Conservation (phyloP, 1,140 invertebrate genomes). For the Conus ventricosus region DNA sequence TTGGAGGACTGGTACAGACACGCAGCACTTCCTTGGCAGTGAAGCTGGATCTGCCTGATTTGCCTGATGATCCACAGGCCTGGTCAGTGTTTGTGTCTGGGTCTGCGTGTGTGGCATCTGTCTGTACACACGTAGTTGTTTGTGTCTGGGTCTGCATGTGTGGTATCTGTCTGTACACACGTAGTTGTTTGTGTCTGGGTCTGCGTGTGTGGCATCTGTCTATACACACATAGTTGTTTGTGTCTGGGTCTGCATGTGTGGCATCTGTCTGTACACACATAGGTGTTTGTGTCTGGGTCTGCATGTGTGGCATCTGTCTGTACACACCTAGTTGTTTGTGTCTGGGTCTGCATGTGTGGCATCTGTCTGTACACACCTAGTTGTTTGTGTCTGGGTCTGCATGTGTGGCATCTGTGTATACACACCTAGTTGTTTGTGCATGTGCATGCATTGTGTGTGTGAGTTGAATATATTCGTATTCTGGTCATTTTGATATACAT, state of each 20-base stretch:
- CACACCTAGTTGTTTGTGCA: no score
- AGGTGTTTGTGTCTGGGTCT: no score
- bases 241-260: background rate
- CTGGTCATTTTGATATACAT: no score
- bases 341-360: no score
- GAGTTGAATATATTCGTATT: no score
- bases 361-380: no score
- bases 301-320: no score
- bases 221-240: background rate
- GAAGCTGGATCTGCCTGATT: conserved; percentile 54
- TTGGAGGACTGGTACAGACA: conserved; percentile 59
- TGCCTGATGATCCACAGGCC: conserved; percentile 43
- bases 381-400: no score
- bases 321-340: no score
- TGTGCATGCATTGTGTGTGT: background rate
- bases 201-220: background rate
- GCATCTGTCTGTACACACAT: background rate
- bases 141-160: background rate
- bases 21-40: conserved; percentile 46
- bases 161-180: background rate
- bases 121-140: background rate
- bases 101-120: background rate
- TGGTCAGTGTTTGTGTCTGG: conserved; percentile 12
- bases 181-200: background rate
- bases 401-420: no score